Conservation (phyloP, 2,797 vertebrate genomes). For the Ibycter americanus region DNA sequence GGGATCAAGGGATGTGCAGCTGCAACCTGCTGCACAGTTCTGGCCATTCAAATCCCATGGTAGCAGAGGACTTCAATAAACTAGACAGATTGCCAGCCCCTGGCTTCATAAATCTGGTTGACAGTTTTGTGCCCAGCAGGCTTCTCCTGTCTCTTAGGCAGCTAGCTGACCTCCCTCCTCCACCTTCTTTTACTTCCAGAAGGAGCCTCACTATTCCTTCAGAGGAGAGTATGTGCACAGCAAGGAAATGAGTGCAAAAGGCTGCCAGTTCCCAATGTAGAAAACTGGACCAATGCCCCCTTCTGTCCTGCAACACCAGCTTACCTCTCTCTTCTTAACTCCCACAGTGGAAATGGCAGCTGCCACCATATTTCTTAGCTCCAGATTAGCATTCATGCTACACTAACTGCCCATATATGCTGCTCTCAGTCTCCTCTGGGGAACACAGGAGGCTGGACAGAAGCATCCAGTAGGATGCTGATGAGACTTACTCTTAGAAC, state of each 20-base stretch:
- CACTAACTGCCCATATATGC: background rate
- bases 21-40: background rate
- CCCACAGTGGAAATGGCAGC: background rate
- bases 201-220: background rate
- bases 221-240: background rate
- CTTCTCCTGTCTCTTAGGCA: background rate
- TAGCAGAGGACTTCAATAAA: background rate
- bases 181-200: background rate
- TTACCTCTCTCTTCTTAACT: background rate
- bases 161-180: background rate
- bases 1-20: background rate
- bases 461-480: background rate
- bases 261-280: background rate
- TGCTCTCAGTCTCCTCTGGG: background rate
- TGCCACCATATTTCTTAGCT: background rate
- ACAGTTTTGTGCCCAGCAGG: background rate
- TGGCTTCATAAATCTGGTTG: background rate
- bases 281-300: background rate
- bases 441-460: background rate
- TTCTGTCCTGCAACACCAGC: background rate
- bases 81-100: background rate
- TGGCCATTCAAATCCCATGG: background rate
- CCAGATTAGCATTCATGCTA: background rate
- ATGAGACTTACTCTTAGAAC: background rate
- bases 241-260: background rate